These are phyloP conservation scores for Cavia aperea DNA, from an alignment of 2,113 vertebrate genomes.

Conservation along the genomic window DNA sequence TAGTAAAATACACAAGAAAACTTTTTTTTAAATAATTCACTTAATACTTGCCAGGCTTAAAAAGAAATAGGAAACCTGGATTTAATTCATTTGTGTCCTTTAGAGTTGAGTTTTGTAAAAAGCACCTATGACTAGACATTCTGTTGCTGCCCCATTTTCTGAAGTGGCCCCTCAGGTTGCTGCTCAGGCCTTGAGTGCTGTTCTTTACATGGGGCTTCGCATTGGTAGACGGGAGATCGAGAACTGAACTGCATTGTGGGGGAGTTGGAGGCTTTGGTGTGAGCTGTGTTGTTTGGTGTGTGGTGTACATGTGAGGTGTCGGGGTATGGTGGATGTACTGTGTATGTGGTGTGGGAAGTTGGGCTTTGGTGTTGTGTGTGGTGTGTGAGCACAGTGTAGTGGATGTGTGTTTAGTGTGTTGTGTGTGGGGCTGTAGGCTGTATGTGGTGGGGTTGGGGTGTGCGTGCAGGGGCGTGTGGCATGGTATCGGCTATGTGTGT, in stretches of 20 bases:
- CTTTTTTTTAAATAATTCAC: not conserved
- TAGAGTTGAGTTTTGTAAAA: conserved; percentile 13
- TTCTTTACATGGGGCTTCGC: not conserved
- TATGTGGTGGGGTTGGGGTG: too few relatives aligned
- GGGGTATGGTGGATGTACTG: not conserved
- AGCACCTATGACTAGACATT: not conserved
- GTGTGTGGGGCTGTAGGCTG: too few relatives aligned
- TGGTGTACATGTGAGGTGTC: not conserved
- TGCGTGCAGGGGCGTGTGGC: too few relatives aligned
- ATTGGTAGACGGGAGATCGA: not conserved
- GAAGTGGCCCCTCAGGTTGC: not conserved
- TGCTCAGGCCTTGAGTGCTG: not conserved
- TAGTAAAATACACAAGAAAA: conserved; percentile 33
- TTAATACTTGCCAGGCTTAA: conserved; percentile 26
- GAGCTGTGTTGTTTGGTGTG: not conserved
- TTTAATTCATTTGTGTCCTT: conserved; percentile 20
- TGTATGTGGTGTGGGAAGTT: not conserved
- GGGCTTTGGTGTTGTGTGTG: too few relatives aligned
- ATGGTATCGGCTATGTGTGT: not conserved
- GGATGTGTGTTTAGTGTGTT: too few relatives aligned
- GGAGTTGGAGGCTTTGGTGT: too few relatives aligned
- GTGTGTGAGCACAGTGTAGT: too few relatives aligned
- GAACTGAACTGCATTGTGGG: not conserved
- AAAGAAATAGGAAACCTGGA: conserved; percentile 19
- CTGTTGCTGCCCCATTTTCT: not conserved